Evolutionary conservation across 2,888 invertebrate species (phyloP), one percentile per base, ranked within the genome.

Genomic region (Ormyrus rosae): DNA sequence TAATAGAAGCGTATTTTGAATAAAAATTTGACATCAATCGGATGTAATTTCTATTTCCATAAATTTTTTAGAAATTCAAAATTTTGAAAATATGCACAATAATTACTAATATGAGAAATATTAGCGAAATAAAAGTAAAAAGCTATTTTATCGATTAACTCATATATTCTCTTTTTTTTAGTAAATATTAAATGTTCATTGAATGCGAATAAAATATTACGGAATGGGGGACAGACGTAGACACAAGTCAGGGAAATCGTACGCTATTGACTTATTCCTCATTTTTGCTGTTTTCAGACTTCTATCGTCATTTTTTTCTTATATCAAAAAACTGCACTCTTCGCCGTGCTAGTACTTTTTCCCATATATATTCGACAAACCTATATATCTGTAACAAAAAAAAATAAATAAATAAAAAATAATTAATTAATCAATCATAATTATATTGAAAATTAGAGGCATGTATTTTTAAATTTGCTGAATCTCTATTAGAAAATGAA

Each of bases 361-460:
- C 83, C 83, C 84, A 74, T 75, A 60, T 82, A 82, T 69, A 74
- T 67, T 80, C 81, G 78, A 82, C 83, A 85, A 76, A 83, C 80
- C 87, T 88, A 88, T 84, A 89, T 86, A 85, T 88, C 88, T 89
- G 87, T 73, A 87, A 88, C 77, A 81, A 63, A 70, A 64, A 65
- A 19, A 79, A 71, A 61, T 34, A 2, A 48, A 9, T 45, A 7
- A 5, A 70, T 11, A 50, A n/a, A 45, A 55, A 19, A 19, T 19
- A 1, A 19, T 1, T 19, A 19, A 19, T 1, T 13, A 13, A 13
- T 19, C 19, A 19, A 19, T 19, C 1, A 19, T 19, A 19, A 19
- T 19, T 19, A 1, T 19, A 19, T 19, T 19, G 34, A 2, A 34
- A 34, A 34, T 34, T 34, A 34, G 34, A 34, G 3, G 34, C 34